Base-by-base conservation (phyloP, 1,140 invertebrate species). In the Thalassaphorura encarpata region DNA sequence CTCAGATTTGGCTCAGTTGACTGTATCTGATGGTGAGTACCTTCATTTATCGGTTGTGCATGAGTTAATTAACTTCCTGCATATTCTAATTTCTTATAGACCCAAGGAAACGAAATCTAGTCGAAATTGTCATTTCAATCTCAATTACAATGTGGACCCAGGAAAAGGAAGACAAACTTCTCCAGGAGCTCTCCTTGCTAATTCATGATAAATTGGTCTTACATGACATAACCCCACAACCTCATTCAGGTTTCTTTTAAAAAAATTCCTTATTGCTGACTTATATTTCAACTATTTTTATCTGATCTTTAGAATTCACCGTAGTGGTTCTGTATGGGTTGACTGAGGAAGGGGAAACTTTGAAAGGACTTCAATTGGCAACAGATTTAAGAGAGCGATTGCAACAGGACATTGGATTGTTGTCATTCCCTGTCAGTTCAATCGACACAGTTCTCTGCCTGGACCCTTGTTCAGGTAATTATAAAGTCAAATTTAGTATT, bases 371-470 rank as follows among this genome's bases (percentile, higher is more conserved):
- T 18, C 72, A 77, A 61, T 76, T 84, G 21, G 81, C 83, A 5
- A 68, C 73, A 15, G 71, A 75, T 62, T 67, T 87, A n/a, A 78
- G 80, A 64, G 75, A 78, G 58, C 83, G 84, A 66, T 67, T 88
- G 0, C 73, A 75, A 55, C 78, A 81, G 60, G 83, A 87, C 72
- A 80, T 78, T 4, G 77, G 80, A 19, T 74, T 89, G n/a, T 68
- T 89, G 15, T 81, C 85, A 48, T 76, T 85, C 24, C 78, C 82
- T 5, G 80, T 89, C n/a, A 73, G 79, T 26, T 78, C 80, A 57
- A 76, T 92, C 46, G 83, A 89, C 67, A 89, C 89, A 15, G 77
- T 80, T 56, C 77, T 92, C 43, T 96, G 92, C 66, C 89, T 95
- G 67, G 93, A 93, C 72, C 82, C 88, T 71, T 96, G 91, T 74